Evolutionary conservation across 1,140 invertebrate genomes (phyloP), one percentile per base, ranked within the genome.

Genomic region (Ridgeia piscesae): DNA sequence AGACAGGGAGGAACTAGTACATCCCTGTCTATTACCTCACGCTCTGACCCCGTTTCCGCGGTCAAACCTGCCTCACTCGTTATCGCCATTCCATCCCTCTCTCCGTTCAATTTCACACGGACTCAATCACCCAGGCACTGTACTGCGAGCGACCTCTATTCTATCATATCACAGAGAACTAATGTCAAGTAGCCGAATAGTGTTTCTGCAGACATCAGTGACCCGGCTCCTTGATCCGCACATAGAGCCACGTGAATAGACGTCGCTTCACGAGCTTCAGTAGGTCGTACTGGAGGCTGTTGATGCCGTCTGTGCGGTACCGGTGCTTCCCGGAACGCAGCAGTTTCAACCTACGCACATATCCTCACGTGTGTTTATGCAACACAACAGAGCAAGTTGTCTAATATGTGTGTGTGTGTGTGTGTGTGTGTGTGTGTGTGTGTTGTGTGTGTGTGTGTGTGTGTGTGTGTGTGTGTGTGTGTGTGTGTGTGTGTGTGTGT

Each of bases 221-320:
- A 4, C 6, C 11, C 58, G 14, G 27, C 6, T 77, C 58, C 17
- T 77, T 9, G 11, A 77, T 77, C 17, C 58, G 58, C 8, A 96
- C 95, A 1, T 95, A 93, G 21, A 97, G 94, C 95, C 95, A 96
- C 1, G 97, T 97, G 94, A 96, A 97, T 6, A 97, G 93, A 88
- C 94, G 95, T 88, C 97, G 97, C 92, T 97, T 96, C 93, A 97
- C 96, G 34, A 97, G 97, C 92, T 97, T 96, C 48, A 97, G 95
- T 58, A 98, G 94, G 93, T 97, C 97, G 96, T 99, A 99, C 93
- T 98, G 97, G n/a, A 99, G 97, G 94, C 97, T 98, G 93, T 97
- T 98, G 34, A 99, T 96, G 21, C 98, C 98, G 95, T 99, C 98
- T 89, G 97, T 97, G 93, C 97, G 97, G 95, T 98, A 98, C 94